Conservation (phyloP, 2,113 vertebrate genomes). For the Aleadryas rufinucha region DNA sequence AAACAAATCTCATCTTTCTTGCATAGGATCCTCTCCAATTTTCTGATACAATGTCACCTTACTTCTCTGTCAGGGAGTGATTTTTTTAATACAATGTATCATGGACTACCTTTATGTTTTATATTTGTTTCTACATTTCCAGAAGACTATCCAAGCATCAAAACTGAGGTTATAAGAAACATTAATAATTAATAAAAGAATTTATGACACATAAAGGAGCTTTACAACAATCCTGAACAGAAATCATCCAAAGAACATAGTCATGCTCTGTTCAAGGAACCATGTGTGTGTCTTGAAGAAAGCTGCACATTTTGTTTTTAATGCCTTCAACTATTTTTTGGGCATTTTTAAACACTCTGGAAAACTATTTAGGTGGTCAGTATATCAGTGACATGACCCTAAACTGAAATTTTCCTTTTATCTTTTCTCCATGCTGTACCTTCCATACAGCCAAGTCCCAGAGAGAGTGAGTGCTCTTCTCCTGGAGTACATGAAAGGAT, state of each 20-base stretch:
- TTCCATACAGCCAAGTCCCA: background rate
- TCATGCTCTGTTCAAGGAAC: background rate
- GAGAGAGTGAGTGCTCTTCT: background rate
- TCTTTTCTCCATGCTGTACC: background rate
- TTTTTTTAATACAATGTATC: background rate
- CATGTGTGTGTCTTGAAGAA: background rate
- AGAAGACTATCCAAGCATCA: background rate
- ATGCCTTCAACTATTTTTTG: background rate
- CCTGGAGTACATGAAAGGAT: background rate
- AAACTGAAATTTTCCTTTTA: background rate
- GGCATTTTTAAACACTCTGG: constrained; percentile 5
- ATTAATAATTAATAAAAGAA: background rate
- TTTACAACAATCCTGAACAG: background rate
- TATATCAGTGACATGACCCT: background rate
- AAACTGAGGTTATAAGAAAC: background rate
- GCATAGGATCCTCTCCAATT: background rate
- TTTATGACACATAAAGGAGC: background rate
- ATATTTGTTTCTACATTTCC: background rate
- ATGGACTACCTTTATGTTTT: background rate
- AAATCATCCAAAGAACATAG: background rate
- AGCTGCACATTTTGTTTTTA: background rate
- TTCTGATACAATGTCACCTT: background rate
- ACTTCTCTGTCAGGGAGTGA: background rate
- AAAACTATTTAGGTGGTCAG: background rate
- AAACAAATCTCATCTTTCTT: background rate